These are phyloP conservation scores for Cervus canadensis DNA, from an alignment of 2,113 vertebrate genomes.

Conservation along the genomic window DNA sequence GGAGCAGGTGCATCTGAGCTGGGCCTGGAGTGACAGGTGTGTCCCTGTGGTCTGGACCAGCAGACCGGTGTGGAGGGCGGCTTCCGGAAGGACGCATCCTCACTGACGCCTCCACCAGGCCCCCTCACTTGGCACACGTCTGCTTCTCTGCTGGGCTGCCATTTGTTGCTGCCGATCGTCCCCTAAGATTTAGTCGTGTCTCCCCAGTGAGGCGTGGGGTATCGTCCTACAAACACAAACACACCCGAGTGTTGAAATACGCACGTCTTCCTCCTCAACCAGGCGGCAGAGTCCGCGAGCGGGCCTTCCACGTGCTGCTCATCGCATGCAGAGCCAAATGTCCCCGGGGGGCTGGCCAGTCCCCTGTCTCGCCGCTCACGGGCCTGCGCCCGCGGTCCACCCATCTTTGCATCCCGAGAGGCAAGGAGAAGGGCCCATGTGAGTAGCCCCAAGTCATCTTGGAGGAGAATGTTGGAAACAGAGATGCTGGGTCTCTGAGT, in stretches of 20 bases:
- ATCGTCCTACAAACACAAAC: background rate
- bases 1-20: background rate
- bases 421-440: background rate
- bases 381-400: fast-evolving
- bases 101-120: background rate
- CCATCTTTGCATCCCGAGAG: background rate
- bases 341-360: fast-evolving
- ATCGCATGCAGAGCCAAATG: fast-evolving
- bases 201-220: background rate
- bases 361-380: too few relatives aligned
- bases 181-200: background rate
- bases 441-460: fast-evolving
- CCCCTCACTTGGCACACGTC: fast-evolving
- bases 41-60: background rate
- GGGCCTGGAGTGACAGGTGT: background rate
- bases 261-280: background rate
- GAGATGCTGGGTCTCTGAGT: background rate
- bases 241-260: background rate
- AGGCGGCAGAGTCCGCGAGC: fast-evolving
- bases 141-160: fast-evolving
- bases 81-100: background rate
- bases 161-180: too few relatives aligned
- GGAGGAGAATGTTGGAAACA: background rate
- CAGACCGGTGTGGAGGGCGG: fast-evolving
- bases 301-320: background rate